Evolutionary conservation across 2,113 vertebrate species (phyloP).

Genomic region (Gadus macrocephalus): DNA sequence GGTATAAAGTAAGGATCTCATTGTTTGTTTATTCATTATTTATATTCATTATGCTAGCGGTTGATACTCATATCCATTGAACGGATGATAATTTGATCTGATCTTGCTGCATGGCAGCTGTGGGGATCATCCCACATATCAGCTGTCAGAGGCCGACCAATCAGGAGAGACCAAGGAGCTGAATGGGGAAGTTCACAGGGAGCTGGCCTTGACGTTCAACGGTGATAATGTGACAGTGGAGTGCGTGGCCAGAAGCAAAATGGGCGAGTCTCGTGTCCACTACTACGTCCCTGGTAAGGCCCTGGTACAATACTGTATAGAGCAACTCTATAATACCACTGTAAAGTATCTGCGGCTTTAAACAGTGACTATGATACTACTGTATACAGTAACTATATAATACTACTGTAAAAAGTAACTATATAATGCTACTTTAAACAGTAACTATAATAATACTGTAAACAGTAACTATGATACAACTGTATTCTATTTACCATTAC

Average conservation of each 20-base stretch:
- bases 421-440: no score
- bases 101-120: conserved; percentile 63
- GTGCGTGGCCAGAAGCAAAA: conserved; percentile 74
- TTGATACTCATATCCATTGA: no score
- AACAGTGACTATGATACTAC: no score
- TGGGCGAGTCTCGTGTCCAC: conserved; percentile 55
- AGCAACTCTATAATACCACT: no score
- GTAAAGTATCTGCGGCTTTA: not conserved
- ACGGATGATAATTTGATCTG: no score
- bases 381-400: no score
- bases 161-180: conserved; percentile 21
- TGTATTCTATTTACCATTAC: not conserved
- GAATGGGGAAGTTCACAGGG: conserved; percentile 56
- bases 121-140: conserved; percentile 15
- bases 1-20: no score
- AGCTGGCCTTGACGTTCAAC: conserved; percentile 39
- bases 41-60: no score
- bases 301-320: not conserved
- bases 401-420: not conserved
- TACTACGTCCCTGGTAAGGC: conserved; percentile 36
- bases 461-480: not conserved
- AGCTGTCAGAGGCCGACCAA: not conserved
- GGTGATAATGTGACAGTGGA: conserved; percentile 67
- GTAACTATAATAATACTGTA: not conserved
- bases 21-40: no score